Conservation (phyloP, 2,797 vertebrate genomes). For the Limosa lapponica region DNA sequence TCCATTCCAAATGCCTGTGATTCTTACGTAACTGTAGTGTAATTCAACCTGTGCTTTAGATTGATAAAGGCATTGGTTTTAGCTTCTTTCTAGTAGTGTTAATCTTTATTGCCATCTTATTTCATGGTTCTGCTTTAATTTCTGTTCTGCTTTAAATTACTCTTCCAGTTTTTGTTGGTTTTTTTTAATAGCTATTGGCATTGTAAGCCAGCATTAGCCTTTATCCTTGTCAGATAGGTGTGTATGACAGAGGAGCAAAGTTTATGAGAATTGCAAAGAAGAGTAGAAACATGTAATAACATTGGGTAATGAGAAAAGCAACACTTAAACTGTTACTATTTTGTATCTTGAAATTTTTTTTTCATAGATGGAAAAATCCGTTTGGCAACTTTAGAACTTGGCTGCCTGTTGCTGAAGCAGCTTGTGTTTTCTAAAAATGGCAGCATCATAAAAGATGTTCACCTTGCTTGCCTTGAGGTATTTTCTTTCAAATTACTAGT, state of each 20-base stretch:
- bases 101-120: not conserved
- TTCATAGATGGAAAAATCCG: conserved; percentile 91
- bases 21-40: not conserved
- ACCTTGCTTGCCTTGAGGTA: conserved; percentile 94
- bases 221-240: not conserved
- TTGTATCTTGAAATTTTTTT: not conserved
- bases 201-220: not conserved
- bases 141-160: not conserved
- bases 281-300: not conserved
- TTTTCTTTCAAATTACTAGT: not conserved
- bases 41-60: not conserved
- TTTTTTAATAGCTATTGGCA: not conserved
- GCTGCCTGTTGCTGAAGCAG: conserved; percentile 93
- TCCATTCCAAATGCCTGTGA: not conserved
- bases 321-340: not conserved
- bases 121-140: not conserved
- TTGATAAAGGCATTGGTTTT: not conserved
- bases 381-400: conserved; percentile 92
- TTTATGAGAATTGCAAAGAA: not conserved
- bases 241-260: not conserved
- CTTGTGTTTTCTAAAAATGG: conserved; percentile 85
- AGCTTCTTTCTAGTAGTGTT: not conserved
- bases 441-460: conserved; percentile 94
- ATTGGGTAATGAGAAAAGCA: not conserved
- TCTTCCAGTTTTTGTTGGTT: not conserved